Percentiles rank a stretch among this genome's conserved stretches.
These are phyloP conservation scores for Ichneumoninae sp. DNA, from an alignment of 2,888 invertebrate species.

Conservation along the genomic window DNA sequence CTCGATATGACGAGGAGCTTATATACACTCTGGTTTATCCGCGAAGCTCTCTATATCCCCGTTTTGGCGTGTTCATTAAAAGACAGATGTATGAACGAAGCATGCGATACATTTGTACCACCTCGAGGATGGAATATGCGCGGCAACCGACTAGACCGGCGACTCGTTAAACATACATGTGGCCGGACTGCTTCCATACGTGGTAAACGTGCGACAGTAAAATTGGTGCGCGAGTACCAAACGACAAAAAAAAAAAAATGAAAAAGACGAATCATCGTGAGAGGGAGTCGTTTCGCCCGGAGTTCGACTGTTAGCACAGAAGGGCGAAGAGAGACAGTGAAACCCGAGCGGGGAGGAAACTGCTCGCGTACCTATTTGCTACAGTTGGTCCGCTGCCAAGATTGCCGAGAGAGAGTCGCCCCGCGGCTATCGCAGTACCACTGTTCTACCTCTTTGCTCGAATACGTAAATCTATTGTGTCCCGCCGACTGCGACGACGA, in stretches of 20 bases:
- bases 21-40: slow-evolving; percentile 2
- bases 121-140: background rate
- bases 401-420: slow-evolving; percentile 74
- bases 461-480: slow-evolving; percentile 83
- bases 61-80: slow-evolving; percentile 29
- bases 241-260: slow-evolving; percentile 28
- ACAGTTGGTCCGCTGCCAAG: slow-evolving; percentile 82
- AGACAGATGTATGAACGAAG: slow-evolving; percentile 12
- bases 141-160: slow-evolving; percentile 4
- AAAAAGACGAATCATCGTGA: slow-evolving; percentile 1
- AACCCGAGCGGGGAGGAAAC: slow-evolving; percentile 1
- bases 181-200: slow-evolving; percentile 15
- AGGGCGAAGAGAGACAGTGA: slow-evolving; percentile 30
- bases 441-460: slow-evolving; percentile 78
- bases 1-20: slow-evolving; percentile 19
- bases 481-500: slow-evolving; percentile 53
- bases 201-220: slow-evolving; percentile 52
- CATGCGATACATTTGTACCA: slow-evolving; percentile 24
- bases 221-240: slow-evolving; percentile 54
- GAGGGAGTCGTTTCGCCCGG: slow-evolving; percentile 14
- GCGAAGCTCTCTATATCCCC: slow-evolving; percentile 2
- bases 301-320: slow-evolving; percentile 36
- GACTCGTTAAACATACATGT: slow-evolving; percentile 25
- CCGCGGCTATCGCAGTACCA: slow-evolving; percentile 78
- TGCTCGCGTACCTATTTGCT: slow-evolving; percentile 78